Evolutionary conservation across 2,888 invertebrate species (phyloP), one percentile per base, ranked within the genome.

Genomic region (Polyploca ridens): DNA sequence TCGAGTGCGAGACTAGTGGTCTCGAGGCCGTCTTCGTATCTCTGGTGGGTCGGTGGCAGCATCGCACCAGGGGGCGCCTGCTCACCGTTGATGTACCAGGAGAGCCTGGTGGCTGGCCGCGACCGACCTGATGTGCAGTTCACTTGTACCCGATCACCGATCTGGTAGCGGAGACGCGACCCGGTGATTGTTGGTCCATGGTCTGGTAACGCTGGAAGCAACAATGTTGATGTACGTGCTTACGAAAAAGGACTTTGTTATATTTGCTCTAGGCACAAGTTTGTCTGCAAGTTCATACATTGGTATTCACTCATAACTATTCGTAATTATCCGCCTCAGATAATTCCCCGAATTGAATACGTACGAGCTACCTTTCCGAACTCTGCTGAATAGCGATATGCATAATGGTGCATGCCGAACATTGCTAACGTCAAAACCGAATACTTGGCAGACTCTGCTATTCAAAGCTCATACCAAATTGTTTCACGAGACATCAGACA

Each of bases 71-170:
- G 76, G 44, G 96, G 95, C 44, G 96, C 96, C 75, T 96, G 97
- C 84, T 97, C 96, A 35, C 97, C 97, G 90, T 98, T 98, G 90
- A 98, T 97, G 94, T 97, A 97, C 98, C 98, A 98, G 75, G 96
- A 96, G 65, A 98, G 95, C 81, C 96, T 95, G 66, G 97, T 97
- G 14, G 97, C 97, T 7, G 98, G 98, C 81, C 97, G 96, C 59
- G 98, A 98, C 74, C 96, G 95, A 16, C 96, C 96, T 49, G 98
- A 97, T 7, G 97, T 97, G 92, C 98, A 98, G 92, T 97, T 98
- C 74, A 98, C 97, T 71, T 96, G 95, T 44, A 98, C 97, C 62
- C 95, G 95, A 86, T 98, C 98, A 14, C 97, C 97, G 70, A 97
- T 96, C 89, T 97, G 97, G 91, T 98, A 98, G 69, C 97, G 96